Evolutionary conservation across 2,113 vertebrate genomes (phyloP).

Genomic region (Echinops telfairi): DNA sequence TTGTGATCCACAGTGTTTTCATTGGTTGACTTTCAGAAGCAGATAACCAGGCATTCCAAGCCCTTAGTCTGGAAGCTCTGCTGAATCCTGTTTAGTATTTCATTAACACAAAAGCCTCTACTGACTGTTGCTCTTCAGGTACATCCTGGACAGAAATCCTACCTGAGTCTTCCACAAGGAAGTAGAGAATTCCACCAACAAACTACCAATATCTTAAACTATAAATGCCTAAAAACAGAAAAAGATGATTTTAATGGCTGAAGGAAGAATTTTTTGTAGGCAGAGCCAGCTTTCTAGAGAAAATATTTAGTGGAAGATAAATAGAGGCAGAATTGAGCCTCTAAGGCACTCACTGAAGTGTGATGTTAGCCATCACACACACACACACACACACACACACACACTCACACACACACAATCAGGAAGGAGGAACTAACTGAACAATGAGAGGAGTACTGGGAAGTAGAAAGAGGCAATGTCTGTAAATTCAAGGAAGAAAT

Average conservation of each 20-base stretch:
- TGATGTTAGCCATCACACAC: no score
- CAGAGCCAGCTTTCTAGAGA: conserved; percentile 19
- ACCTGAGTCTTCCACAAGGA: background rate
- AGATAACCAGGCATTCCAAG: background rate
- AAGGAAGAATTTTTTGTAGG: conserved; percentile 16
- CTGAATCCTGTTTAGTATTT: background rate
- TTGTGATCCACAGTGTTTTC: background rate
- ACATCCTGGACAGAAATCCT: background rate
- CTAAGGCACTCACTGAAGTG: background rate
- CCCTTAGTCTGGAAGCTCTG: background rate
- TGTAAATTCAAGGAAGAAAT: conserved; percentile 34
- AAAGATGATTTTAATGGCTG: background rate
- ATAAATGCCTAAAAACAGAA: conserved; percentile 16
- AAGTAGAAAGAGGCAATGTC: background rate
- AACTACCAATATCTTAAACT: background rate
- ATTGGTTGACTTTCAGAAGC: background rate
- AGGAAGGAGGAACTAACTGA: background rate
- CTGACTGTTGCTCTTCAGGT: background rate
- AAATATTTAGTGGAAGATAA: background rate
- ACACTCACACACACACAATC: background rate
- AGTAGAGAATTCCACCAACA: background rate
- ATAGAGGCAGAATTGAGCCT: background rate
- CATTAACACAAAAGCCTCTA: background rate
- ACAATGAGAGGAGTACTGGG: background rate
- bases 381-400: no score